phyloP scores from a whole-genome alignment of 2,113 vertebrate genomes.

The Phocoena sinus region DNA sequence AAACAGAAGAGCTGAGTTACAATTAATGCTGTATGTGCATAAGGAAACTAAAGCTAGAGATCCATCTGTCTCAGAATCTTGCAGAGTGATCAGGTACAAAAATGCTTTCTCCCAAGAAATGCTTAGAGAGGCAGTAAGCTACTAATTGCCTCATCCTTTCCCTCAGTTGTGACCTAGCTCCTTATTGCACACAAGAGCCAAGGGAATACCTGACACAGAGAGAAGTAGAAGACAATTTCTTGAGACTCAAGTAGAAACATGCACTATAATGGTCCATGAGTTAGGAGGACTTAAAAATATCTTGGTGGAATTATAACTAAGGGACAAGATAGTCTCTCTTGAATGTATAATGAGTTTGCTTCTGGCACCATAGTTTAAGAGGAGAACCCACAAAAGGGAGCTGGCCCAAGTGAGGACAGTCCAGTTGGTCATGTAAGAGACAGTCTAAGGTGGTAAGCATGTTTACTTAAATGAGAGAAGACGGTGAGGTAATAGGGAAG shows the following conservation, averaged over 20 bases:
- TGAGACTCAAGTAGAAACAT: neutral
- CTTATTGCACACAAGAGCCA: neutral
- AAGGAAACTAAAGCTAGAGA: neutral
- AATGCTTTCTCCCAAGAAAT: neutral
- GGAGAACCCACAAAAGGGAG: neutral
- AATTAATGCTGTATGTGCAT: neutral
- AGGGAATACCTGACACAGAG: neutral
- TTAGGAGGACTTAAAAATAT: neutral
- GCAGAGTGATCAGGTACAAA: neutral
- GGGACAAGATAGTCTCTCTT: neutral
- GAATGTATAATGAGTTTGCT: neutral
- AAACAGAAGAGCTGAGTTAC: neutral
- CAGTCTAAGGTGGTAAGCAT: neutral
- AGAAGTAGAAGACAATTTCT: neutral
- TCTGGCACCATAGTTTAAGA: neutral
- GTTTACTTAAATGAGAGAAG: neutral
- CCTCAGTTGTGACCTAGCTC: neutral
- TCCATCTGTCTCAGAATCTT: neutral
- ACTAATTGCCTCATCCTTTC: neutral
- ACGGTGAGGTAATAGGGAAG: neutral
- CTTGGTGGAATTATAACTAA: neutral
- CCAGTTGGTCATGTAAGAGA: neutral
- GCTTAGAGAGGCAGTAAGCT: neutral
- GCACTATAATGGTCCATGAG: accelerated
- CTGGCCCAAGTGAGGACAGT: neutral